phyloP scores from a whole-genome alignment of 2,797 vertebrate species.

The Gallirallus australis region DNA sequence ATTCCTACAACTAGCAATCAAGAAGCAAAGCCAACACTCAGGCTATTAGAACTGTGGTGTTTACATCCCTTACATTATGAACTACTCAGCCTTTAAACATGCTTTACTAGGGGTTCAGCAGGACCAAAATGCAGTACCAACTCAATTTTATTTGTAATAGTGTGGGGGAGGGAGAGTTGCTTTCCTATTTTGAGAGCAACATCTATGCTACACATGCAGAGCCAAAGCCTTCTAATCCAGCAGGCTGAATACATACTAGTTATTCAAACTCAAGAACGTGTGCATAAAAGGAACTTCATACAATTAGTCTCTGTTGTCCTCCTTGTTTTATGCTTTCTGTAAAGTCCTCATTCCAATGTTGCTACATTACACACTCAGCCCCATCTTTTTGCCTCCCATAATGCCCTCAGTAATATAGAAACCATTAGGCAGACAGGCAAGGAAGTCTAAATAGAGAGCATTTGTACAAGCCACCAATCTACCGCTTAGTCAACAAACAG shows the following conservation, averaged over 20 bases:
- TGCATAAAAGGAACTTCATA: constrained; percentile 70
- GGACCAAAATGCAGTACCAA: neutral
- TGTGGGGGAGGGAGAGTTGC: neutral
- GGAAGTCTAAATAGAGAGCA: neutral
- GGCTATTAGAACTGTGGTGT: neutral
- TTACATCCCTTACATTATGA: neutral
- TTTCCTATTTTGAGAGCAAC: constrained; percentile 55
- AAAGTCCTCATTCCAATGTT: constrained; percentile 8
- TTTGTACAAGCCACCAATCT: neutral
- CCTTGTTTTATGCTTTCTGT: constrained; percentile 1
- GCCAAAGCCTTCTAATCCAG: constrained; percentile 53
- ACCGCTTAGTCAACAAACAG: neutral
- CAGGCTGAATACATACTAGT: constrained; percentile 53
- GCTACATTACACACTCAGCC: constrained; percentile 1
- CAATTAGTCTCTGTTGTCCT: constrained; percentile 57
- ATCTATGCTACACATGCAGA: constrained; percentile 45
- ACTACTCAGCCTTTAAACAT: neutral
- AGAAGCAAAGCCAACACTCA: rapidly evolving
- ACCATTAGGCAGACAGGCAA: neutral
- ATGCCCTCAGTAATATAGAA: neutral
- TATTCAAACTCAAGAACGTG: constrained; percentile 70
- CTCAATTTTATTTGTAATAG: neutral
- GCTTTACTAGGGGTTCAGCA: neutral
- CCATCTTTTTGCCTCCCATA: constrained; percentile 24
- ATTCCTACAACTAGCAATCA: neutral